Evolutionary conservation across 2,113 vertebrate species (phyloP), one percentile per base, ranked within the genome.

Genomic region (Pelecanoides urinatrix): DNA sequence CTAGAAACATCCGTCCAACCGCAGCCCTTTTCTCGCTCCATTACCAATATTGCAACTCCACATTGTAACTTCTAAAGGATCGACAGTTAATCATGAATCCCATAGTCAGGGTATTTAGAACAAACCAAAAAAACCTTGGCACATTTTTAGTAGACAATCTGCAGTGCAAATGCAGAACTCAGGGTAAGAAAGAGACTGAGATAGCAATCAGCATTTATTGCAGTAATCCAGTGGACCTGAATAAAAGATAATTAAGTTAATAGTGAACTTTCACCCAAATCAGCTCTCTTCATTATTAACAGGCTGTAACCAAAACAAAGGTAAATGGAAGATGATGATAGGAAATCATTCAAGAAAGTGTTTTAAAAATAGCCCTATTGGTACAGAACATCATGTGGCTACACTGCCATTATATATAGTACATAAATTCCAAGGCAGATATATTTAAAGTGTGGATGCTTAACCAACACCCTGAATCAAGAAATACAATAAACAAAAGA

Each of bases 181-280:
- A 7, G 42, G 5, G 7, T 40, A 50, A 52, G 75, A 81, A 74
- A 55, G 16, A 91, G 32, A 47, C 52, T 40, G 52, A 78, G 29
- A 55, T 1, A 75, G 30, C 22, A 92, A 70, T 80, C 66, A 86
- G 77, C 53, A 47, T 78, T 95, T 94, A 86, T 16, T 68, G 73
- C 70, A 85, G 80, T 58, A 92, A 63, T 71, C 11, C 49, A 36
- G 65, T 55, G 56, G 74, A 93, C 53, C 47, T 88, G 68, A 81
- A 92, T 62, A 92, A 86, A 84, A 88, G 56, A 81, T 70, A 92
- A 92, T 91, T 75, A 90, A 78, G 77, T 79, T 91, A 95, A 88
- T 34, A 30, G 53, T 34, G 74, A 93, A 87, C 88, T 91, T 92
- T 91, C 88, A 95, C 68, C 71, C 53, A 90, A 75, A 84, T 91